These are phyloP conservation scores for Malaclemys terrapin DNA, from an alignment of 2,113 vertebrate species.

Conservation along the genomic window DNA sequence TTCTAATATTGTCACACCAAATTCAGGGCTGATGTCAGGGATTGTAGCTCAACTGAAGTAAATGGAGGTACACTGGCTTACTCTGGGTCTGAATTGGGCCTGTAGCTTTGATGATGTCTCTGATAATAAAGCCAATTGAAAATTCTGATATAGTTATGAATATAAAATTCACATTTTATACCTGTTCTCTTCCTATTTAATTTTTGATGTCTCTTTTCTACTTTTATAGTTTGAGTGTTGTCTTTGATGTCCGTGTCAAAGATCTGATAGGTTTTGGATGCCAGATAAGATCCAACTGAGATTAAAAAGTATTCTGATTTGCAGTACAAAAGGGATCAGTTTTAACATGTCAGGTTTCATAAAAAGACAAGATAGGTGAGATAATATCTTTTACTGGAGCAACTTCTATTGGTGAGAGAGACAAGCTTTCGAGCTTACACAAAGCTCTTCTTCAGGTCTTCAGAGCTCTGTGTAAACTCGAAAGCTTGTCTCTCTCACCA, in stretches of 20 bases:
- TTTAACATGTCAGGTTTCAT: constrained; percentile 42
- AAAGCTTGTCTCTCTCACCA: neutral
- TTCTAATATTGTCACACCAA: neutral
- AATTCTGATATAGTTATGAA: constrained; percentile 17
- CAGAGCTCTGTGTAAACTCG: neutral
- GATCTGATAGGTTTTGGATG: constrained; percentile 6
- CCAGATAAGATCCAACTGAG: constrained; percentile 57
- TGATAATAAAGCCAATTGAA: neutral
- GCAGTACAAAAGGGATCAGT: constrained; percentile 41
- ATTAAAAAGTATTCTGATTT: constrained; percentile 69
- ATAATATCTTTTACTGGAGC: neutral
- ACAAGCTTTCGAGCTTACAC: neutral
- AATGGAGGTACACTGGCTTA: accelerated
- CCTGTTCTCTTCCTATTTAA: constrained; percentile 24
- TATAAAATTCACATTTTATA: neutral
- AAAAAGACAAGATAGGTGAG: neutral
- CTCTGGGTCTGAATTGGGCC: neutral
- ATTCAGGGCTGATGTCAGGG: neutral
- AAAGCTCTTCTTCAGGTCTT: neutral
- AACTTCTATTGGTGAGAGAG: neutral
- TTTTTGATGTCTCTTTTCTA: neutral
- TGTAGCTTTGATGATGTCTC: neutral
- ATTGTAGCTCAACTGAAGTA: neutral
- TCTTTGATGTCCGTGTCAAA: constrained; percentile 65
- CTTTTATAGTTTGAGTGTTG: constrained; percentile 20